Conservation (phyloP, 2,888 invertebrate species). For the Eupithecia subfuscata region DNA sequence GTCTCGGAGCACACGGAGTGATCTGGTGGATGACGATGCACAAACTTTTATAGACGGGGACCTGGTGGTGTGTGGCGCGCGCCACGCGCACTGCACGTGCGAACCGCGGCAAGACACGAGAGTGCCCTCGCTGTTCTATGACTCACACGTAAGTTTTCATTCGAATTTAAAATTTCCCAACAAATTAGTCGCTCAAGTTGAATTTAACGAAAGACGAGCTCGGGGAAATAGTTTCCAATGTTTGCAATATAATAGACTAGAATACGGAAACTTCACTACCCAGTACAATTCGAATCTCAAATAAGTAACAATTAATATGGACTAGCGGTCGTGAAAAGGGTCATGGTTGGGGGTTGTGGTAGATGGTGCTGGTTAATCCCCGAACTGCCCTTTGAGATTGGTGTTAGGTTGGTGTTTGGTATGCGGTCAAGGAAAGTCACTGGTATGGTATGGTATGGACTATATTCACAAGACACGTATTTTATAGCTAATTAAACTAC, state of each 20-base stretch:
- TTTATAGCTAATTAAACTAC: no score
- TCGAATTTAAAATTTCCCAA: background rate
- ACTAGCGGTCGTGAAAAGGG: no score
- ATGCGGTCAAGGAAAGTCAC: no score
- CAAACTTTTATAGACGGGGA: conserved; percentile 73
- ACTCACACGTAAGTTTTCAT: conserved; percentile 72
- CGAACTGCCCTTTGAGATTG: no score
- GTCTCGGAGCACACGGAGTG: conserved; percentile 67
- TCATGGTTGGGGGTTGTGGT: no score
- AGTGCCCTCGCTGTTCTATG: conserved; percentile 75
- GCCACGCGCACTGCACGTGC: conserved; percentile 76
- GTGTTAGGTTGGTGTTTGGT: no score
- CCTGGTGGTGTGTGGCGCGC: conserved; percentile 64
- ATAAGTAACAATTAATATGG: no score
- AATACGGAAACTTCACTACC: background rate
- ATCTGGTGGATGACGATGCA: conserved; percentile 68
- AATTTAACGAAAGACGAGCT: background rate
- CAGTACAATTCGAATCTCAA: background rate
- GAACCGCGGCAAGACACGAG: conserved; percentile 65
- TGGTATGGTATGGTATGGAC: no score
- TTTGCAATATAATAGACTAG: background rate
- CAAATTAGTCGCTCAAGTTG: background rate
- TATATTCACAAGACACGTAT: no score
- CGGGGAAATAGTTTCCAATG: background rate
- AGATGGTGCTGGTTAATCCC: no score